phyloP scores from a whole-genome alignment of 2,888 invertebrate genomes.

The Shargacucullia verbasci region DNA sequence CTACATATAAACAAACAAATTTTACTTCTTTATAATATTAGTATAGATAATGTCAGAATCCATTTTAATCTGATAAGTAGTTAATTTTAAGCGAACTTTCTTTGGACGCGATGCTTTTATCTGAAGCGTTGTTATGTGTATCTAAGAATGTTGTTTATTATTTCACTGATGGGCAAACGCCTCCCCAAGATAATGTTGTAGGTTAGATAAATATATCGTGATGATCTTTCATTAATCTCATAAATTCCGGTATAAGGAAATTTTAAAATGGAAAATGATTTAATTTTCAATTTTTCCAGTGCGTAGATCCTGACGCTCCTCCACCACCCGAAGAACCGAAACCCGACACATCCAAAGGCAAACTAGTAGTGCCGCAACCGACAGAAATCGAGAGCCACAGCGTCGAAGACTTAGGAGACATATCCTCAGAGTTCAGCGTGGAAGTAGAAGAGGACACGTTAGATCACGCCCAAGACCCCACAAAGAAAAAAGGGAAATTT shows the following conservation, averaged over 20 bases:
- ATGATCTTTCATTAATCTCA: no score
- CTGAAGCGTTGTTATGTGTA: no score
- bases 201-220: no score
- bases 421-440: slow-evolving; percentile 86
- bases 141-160: no score
- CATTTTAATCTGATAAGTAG: no score
- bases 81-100: no score
- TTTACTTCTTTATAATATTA: no score
- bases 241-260: neutral
- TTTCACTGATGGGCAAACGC: no score
- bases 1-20: no score
- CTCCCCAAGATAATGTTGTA: no score
- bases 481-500: slow-evolving; percentile 83
- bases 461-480: slow-evolving; percentile 72
- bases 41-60: no score
- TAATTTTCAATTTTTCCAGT: slow-evolving; percentile 63
- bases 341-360: slow-evolving; percentile 78
- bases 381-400: slow-evolving; percentile 80
- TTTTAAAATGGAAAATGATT: neutral
- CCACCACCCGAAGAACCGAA: slow-evolving; percentile 74
- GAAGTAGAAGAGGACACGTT: slow-evolving; percentile 82
- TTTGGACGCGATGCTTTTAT: no score
- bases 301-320: slow-evolving; percentile 83
- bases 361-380: slow-evolving; percentile 73
- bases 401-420: slow-evolving; percentile 84